Conservation (phyloP, 2,113 vertebrate species). For the Varanus komodoensis region DNA sequence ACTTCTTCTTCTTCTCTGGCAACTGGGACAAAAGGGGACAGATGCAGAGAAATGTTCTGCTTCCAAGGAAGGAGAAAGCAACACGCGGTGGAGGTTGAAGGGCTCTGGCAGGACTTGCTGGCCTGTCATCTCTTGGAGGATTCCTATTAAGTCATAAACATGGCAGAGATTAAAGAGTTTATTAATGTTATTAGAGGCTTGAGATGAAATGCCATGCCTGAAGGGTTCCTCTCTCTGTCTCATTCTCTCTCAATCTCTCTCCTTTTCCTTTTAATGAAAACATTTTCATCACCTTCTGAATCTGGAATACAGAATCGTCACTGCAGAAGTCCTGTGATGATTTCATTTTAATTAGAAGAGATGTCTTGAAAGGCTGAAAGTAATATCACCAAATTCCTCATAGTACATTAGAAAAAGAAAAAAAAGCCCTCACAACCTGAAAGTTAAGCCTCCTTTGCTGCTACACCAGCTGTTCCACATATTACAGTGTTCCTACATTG, state of each 20-base stretch:
- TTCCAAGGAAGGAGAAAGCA: conserved; percentile 43
- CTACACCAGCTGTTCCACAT: too few species aligned
- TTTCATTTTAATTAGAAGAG: conserved; percentile 81
- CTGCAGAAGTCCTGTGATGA: conserved; percentile 75
- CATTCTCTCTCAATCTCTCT: conserved; percentile 35
- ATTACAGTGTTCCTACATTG: too few species aligned
- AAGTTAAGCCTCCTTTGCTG: not conserved
- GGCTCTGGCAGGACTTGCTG: conserved; percentile 65
- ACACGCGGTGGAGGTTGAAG: conserved; percentile 59
- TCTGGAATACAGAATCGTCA: conserved; percentile 78
- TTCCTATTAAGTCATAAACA: conserved; percentile 80
- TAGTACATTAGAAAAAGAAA: not conserved
- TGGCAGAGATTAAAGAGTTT: conserved; percentile 83
- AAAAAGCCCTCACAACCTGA: rapidly evolving
- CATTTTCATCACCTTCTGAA: conserved; percentile 81
- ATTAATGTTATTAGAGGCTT: conserved; percentile 81
- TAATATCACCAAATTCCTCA: conserved; percentile 62
- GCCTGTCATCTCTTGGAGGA: conserved; percentile 76
- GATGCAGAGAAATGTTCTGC: conserved; percentile 27
- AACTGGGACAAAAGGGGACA: not conserved
- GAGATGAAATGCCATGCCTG: conserved; percentile 81
- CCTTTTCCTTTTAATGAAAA: conserved; percentile 79
- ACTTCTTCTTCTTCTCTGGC: rapidly evolving
- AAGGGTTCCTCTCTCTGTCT: conserved; percentile 70
- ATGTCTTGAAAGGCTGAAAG: conserved; percentile 71